Evolutionary conservation across 2,113 vertebrate species (phyloP), one percentile per base, ranked within the genome.

Genomic region (Chaenocephalus aceratus): DNA sequence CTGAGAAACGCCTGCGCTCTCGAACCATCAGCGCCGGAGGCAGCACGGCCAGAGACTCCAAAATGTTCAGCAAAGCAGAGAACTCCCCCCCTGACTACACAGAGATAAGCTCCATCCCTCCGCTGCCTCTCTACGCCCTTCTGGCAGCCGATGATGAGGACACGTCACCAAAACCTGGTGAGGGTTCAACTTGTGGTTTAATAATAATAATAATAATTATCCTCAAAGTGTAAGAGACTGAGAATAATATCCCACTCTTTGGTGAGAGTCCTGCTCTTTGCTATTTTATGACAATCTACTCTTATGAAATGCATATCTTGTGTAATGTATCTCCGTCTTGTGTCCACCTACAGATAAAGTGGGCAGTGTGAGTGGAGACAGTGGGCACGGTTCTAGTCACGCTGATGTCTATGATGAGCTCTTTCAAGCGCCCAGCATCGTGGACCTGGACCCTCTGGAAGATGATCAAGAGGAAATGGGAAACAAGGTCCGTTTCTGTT

Each of bases 131-230:
- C 9, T 98, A 98, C 21, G 97, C 97, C 21, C 93, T 99, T 60
- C 95, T 99, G 90, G 96, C 97, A 62, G 97, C 97, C 0, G 98
- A 99, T 91, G 98, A 99, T 91, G 96, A 97, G 2, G 98, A 99
- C 75, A 92, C 91, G 6, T 90, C 85, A 21, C 78, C 89, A 49
- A 95, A 94, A 85, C 71, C 83, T 58, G 93, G 93, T 94, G 57
- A 11, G 88, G 74, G 45, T 26, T 45, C 11, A 46, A 12, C 7
- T 21, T 13, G 3, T 34, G 1, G 3, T 10, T 78, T 71, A 15
- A 57, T 8, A 63, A 56, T 21, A 15, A 10, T 30, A 46, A 66
- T 11, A 2, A 1, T 46, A 51, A 21, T 57, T 30, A 59, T 8
- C 21, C 70, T 61, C 3, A 54, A 54, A 34, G 56, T 66, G 14